phyloP scores from a whole-genome alignment of 2,797 vertebrate genomes.

The Hippocampus kuda region DNA sequence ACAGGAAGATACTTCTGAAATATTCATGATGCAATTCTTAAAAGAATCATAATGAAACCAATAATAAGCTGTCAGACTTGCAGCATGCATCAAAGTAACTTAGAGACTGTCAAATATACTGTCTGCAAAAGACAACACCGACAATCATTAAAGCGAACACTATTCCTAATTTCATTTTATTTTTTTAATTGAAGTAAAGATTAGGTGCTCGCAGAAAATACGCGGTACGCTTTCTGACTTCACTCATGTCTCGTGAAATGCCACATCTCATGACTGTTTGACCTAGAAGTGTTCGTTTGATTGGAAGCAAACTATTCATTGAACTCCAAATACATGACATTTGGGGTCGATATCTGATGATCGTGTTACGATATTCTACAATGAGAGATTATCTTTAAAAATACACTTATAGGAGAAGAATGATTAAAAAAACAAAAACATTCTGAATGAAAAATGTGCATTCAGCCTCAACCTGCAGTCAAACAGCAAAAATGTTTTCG shows the following conservation, averaged over 20 bases:
- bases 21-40: background rate
- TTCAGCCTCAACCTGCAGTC: background rate
- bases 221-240: background rate
- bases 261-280: too few relatives aligned
- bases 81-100: background rate
- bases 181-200: background rate
- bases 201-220: background rate
- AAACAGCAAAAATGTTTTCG: background rate
- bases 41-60: background rate
- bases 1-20: background rate
- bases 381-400: background rate
- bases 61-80: background rate
- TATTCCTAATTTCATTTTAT: background rate
- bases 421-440: background rate
- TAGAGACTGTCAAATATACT: background rate
- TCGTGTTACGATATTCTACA: background rate
- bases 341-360: background rate
- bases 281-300: too few relatives aligned
- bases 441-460: constrained; percentile 1
- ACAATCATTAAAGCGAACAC: background rate
- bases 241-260: too few relatives aligned
- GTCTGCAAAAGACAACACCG: background rate
- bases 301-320: too few relatives aligned
- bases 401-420: background rate
- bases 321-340: too few relatives aligned